Evolutionary conservation across 2,888 invertebrate genomes (phyloP), one percentile per base, ranked within the genome.

Genomic region (Barypeithes pellucidus): DNA sequence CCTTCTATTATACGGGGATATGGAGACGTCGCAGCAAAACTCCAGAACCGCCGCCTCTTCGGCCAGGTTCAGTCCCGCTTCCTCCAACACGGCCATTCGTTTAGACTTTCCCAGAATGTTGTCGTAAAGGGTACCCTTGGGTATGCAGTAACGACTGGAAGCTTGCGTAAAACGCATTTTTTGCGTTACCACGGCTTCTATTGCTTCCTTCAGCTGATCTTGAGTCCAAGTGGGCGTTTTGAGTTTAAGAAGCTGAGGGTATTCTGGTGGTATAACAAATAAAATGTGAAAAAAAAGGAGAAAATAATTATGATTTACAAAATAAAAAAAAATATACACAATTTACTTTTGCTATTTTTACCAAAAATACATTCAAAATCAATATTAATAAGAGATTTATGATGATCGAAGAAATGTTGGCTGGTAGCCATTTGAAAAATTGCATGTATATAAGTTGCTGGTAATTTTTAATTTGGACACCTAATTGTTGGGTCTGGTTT

Each of bases 91-190:
- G 68, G 91, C 90, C 93, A 93, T 93, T 63, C 93, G 88, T 84
- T 92, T 93, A 8, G 92, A 91, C 86, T 93, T 93, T 3, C 93
- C 93, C 76, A 93, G 86, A 79, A 93, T 93, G 82, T 93, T 93
- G 86, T 93, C 93, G 86, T 93, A 93, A 39, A 93, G 87, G 0
- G 93, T 93, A 66, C 93, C 93, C 84, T 93, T 93, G 0, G 93
- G 93, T 82, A 93, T 93, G 73, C 91, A 90, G 86, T 90, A 93
- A 80, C 89, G 88, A 16, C 90, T 88, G 12, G 93, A 90, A 0
- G 93, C 93, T 85, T 93, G 92, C 4, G 93, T 93, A 86, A 94
- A 93, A 73, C 93, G 90, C 92, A 93, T 91, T 83, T 89, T 89
- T 85, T 93, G 93, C 3, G 90, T 91, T 79, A 93, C 91, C 60